A percentile compares a stretch with the other conserved stretches of the same genome.
Evolutionary conservation across 2,888 invertebrate species (phyloP).

Genomic region (Melolontha melolontha): DNA sequence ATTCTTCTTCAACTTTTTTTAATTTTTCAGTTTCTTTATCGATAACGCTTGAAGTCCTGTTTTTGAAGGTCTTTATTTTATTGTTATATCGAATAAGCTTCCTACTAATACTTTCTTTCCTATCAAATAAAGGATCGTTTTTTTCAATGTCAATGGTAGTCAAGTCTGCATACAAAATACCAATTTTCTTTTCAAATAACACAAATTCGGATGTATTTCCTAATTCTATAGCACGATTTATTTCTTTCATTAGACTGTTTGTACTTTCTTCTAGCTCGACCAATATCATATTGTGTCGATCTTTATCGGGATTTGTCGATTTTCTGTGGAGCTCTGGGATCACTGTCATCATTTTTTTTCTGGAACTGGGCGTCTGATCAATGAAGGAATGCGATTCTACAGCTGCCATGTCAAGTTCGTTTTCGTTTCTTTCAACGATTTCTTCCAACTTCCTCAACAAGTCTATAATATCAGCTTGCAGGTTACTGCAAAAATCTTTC

Average conservation of each 20-base stretch:
- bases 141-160: slow-evolving; percentile 46
- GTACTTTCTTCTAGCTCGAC: slow-evolving; percentile 46
- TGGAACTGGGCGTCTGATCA: slow-evolving; percentile 39
- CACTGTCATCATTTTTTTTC: slow-evolving; percentile 2
- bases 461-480: slow-evolving; percentile 44
- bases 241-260: slow-evolving; percentile 46
- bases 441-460: slow-evolving; percentile 46
- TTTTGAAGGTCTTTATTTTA: slow-evolving; percentile 46
- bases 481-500: slow-evolving; percentile 42
- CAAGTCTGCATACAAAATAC: slow-evolving; percentile 50
- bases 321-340: slow-evolving; percentile 9
- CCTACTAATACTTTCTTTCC: slow-evolving; percentile 46
- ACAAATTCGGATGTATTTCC: slow-evolving; percentile 48
- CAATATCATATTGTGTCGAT: slow-evolving; percentile 36
- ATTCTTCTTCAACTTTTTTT: slow-evolving; percentile 21
- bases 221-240: slow-evolving; percentile 45
- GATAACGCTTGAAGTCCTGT: slow-evolving; percentile 6
- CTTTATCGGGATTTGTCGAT: slow-evolving; percentile 4
- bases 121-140: slow-evolving; percentile 42
- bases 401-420: slow-evolving; percentile 51
- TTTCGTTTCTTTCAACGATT: slow-evolving; percentile 45
- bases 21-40: slow-evolving; percentile 30
- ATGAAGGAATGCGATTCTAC: slow-evolving; percentile 54
- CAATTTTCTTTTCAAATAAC: slow-evolving; percentile 49
- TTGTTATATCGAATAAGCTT: slow-evolving; percentile 47